Conservation (phyloP, 1,140 invertebrate genomes). For the Papilio machaon region DNA sequence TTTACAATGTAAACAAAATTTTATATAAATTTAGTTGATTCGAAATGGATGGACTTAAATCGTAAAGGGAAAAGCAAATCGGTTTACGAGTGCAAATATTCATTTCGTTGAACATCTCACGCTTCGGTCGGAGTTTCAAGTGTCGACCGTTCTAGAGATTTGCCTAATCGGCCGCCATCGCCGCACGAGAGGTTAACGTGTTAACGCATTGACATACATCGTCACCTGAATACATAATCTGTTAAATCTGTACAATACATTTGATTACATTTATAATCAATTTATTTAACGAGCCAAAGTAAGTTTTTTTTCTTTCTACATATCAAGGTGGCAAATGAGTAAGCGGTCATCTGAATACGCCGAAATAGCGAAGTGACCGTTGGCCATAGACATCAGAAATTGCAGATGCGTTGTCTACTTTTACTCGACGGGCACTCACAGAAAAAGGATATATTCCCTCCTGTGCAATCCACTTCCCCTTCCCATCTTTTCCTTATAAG, state of each 20-base stretch:
- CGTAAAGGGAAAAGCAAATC: conserved; percentile 17
- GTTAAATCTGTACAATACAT: neutral
- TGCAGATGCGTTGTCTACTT: no score
- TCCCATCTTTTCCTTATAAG: no score
- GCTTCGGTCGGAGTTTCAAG: conserved; percentile 4
- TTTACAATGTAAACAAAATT: neutral
- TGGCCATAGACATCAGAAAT: no score
- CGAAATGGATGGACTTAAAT: conserved; percentile 12
- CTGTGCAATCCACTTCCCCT: no score
- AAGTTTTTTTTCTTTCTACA: neutral
- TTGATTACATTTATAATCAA: neutral
- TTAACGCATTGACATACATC: conserved; percentile 15
- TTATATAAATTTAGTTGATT: neutral
- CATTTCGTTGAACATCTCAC: conserved; percentile 26
- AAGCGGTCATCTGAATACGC: no score
- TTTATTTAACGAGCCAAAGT: neutral
- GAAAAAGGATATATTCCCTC: no score
- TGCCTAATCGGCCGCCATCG: conserved; percentile 21
- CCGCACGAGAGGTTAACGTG: conserved; percentile 16
- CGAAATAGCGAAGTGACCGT: no score
- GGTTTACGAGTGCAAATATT: conserved; percentile 28
- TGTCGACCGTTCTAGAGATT: conserved; percentile 23
- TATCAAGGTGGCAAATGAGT: no score
- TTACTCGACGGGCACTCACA: no score
- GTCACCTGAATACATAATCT: conserved; percentile 23